These are phyloP conservation scores for Cremastobaeus sp. DNA, from an alignment of 2,888 invertebrate genomes.

Conservation along the genomic window DNA sequence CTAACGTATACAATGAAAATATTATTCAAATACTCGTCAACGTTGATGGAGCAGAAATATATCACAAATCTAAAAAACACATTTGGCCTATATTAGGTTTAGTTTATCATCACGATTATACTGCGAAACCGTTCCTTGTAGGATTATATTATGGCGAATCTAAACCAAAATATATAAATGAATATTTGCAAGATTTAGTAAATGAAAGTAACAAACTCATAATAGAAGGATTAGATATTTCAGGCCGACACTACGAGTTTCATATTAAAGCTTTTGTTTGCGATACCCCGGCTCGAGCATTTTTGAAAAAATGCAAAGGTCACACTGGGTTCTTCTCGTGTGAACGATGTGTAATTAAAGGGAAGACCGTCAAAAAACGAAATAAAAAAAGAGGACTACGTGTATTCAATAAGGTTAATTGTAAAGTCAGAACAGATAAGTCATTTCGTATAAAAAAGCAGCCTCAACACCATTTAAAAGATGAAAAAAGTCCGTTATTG, in stretches of 20 bases:
- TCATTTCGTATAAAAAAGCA: no score
- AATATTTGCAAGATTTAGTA: not conserved
- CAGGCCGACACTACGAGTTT: not conserved
- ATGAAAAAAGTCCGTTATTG: constrained; percentile 9
- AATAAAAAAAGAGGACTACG: not conserved
- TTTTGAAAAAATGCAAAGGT: not conserved
- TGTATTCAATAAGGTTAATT: no score
- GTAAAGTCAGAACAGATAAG: no score
- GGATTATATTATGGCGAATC: not conserved
- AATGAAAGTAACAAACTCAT: not conserved
- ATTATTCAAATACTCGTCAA: no score
- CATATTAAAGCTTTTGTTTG: not conserved
- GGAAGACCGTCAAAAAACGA: not conserved
- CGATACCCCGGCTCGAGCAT: not conserved
- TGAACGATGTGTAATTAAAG: not conserved
- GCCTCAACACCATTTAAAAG: constrained; percentile 31
- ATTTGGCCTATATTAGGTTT: not conserved
- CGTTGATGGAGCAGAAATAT: no score
- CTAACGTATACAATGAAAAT: no score
- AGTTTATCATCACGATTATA: not conserved
- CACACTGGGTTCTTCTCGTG: not conserved
- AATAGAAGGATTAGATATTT: not conserved
- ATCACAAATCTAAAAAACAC: not conserved
- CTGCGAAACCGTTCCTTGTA: not conserved
- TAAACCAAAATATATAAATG: not conserved